Evolutionary conservation across 2,797 vertebrate genomes (phyloP).

Genomic region (Squalus acanthias): DNA sequence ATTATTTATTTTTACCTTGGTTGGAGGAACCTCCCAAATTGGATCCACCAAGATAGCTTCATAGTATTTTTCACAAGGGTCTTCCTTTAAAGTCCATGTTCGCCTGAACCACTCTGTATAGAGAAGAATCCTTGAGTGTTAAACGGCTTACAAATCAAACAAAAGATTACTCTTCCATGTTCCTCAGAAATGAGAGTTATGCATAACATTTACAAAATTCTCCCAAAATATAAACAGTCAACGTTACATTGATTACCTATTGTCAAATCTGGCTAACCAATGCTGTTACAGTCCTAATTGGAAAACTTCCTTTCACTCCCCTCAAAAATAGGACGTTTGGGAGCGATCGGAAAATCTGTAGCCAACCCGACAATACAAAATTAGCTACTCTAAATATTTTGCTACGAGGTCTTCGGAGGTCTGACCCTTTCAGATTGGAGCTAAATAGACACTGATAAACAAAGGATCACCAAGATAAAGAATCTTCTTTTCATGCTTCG

Average conservation of each 20-base stretch:
- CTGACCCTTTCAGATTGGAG: neutral
- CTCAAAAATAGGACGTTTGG: neutral
- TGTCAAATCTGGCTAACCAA: neutral
- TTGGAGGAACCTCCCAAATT: slow-evolving; percentile 60
- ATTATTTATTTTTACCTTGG: slow-evolving; percentile 56
- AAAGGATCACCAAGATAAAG: neutral
- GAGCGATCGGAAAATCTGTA: neutral
- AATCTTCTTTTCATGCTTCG: too few species aligned
- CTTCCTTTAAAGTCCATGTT: slow-evolving; percentile 55
- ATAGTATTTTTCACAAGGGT: slow-evolving; percentile 66
- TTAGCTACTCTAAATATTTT: neutral
- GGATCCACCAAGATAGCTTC: slow-evolving; percentile 63
- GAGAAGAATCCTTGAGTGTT: neutral
- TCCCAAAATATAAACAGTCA: neutral
- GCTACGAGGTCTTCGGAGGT: neutral
- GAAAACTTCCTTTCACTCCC: neutral
- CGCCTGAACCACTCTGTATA: slow-evolving; percentile 57
- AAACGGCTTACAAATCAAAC: neutral
- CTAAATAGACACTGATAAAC: neutral
- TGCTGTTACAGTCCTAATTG: neutral
- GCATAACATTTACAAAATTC: neutral
- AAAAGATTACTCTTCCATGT: neutral
- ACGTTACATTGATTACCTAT: neutral
- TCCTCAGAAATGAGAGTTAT: neutral
- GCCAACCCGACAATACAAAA: neutral